A percentile compares a stretch with the other conserved stretches of the same genome.
Conservation (phyloP, 2,888 invertebrate species). For the Strigamia transsilvanica region DNA sequence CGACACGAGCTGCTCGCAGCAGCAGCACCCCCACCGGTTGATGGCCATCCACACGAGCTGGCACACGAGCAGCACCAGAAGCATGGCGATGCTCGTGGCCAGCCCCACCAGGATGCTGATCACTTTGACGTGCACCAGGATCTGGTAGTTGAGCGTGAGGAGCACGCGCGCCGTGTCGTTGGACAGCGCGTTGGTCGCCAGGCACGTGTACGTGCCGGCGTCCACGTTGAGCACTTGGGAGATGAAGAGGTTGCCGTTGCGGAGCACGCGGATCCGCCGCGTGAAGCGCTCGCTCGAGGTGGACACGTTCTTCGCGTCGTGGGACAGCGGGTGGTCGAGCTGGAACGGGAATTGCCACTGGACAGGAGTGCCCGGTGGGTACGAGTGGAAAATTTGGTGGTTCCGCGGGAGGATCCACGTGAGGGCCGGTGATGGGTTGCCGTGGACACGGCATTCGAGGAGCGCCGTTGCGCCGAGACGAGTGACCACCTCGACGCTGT, state of each 20-base stretch:
- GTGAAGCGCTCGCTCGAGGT: constrained; percentile 62
- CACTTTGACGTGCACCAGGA: constrained; percentile 83
- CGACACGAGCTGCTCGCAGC: constrained; percentile 71
- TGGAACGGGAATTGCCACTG: constrained; percentile 45
- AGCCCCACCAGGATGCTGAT: constrained; percentile 84
- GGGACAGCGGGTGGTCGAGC: constrained; percentile 47
- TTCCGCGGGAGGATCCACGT: constrained; percentile 78
- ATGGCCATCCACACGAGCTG: constrained; percentile 72
- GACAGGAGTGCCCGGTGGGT: constrained; percentile 69
- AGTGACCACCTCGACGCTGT: constrained; percentile 59
- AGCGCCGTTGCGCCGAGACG: constrained; percentile 70
- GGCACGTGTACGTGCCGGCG: constrained; percentile 85
- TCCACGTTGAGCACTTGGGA: constrained; percentile 72
- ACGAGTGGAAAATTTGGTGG: constrained; percentile 72
- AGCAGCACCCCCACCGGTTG: constrained; percentile 68
- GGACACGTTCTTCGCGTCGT: constrained; percentile 56
- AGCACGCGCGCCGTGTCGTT: constrained; percentile 79
- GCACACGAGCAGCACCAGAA: constrained; percentile 79
- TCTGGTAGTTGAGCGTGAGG: constrained; percentile 84
- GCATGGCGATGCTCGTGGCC: constrained; percentile 79
- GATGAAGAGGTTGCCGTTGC: constrained; percentile 82
- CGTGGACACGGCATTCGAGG: constrained; percentile 79
- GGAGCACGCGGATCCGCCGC: constrained; percentile 70
- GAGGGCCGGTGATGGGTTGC: constrained; percentile 80
- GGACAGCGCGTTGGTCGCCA: constrained; percentile 83